Conservation (phyloP, 1,140 invertebrate species). For the Rhizoglyphus robini region DNA sequence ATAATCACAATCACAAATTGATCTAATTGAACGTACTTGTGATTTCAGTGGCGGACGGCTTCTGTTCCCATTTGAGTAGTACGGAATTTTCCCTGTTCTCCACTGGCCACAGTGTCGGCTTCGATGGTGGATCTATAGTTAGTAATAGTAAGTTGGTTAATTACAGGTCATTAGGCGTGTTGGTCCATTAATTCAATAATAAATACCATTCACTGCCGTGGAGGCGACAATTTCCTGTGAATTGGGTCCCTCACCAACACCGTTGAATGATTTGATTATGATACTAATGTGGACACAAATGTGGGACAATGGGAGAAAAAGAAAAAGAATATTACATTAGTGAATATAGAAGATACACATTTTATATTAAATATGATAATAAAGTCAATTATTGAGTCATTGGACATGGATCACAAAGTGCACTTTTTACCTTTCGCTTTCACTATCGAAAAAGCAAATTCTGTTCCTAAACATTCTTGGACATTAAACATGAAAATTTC, state of each 20-base stretch:
- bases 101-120: constrained; percentile 24
- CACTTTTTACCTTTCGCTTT: too few species aligned
- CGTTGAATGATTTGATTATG: constrained; percentile 27
- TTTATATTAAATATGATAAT: too few species aligned
- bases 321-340: not conserved
- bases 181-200: too few species aligned
- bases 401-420: too few species aligned
- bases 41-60: not conserved
- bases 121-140: constrained; percentile 25
- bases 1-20: not conserved
- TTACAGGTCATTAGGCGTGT: too few species aligned
- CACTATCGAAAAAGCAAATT: too few species aligned
- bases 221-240: constrained; percentile 25
- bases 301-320: not conserved
- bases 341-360: too few species aligned
- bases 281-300: constrained; percentile 18
- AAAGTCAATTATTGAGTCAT: too few species aligned
- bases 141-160: too few species aligned
- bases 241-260: constrained; percentile 25
- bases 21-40: constrained; percentile 17
- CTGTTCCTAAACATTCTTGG: too few species aligned
- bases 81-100: constrained; percentile 6
- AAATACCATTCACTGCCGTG: constrained; percentile 25
- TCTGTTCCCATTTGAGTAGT: constrained; percentile 20
- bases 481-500: too few species aligned